A percentile compares a stretch with the other conserved stretches of the same genome.
Conservation (phyloP, 2,797 vertebrate genomes). For the Acanthurus tractus region DNA sequence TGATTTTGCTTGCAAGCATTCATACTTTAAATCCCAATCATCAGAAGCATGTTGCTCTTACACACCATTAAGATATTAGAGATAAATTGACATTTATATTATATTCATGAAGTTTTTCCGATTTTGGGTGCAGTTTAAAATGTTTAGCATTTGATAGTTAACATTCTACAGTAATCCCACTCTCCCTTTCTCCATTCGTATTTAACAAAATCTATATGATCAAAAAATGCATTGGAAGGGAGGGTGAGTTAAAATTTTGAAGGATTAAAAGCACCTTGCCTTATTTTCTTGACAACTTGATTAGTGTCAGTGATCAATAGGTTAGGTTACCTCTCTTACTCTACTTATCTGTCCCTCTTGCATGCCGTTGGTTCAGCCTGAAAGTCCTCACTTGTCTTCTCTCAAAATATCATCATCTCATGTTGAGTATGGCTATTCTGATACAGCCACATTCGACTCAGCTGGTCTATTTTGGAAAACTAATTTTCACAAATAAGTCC, state of each 20-base stretch:
- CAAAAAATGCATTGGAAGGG: neutral
- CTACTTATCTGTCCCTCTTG: conserved; percentile 28
- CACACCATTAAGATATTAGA: neutral
- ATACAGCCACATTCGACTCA: neutral
- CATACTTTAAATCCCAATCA: neutral
- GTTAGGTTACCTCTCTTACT: conserved; percentile 26
- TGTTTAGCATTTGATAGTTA: neutral
- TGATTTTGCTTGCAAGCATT: neutral
- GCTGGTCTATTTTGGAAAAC: neutral
- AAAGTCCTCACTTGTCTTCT: conserved; percentile 33
- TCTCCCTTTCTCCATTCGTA: neutral
- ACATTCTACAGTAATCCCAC: neutral
- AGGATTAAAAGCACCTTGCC: conserved; percentile 62
- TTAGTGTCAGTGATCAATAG: conserved; percentile 59
- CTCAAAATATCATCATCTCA: conserved; percentile 27
- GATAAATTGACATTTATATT: neutral
- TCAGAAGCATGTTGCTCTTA: neutral
- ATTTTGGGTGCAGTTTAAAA: conserved; percentile 2
- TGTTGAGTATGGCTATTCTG: conserved; percentile 18
- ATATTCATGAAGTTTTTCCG: neutral
- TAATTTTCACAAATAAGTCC: neutral
- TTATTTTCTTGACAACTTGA: conserved; percentile 66
- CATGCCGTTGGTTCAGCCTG: conserved; percentile 39
- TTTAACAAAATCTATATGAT: conserved; percentile 4
- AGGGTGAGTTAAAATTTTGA: conserved; percentile 35